These are phyloP conservation scores for Lordiphosa stackelbergi DNA, from an alignment of 1,140 invertebrate genomes.

Conservation along the genomic window DNA sequence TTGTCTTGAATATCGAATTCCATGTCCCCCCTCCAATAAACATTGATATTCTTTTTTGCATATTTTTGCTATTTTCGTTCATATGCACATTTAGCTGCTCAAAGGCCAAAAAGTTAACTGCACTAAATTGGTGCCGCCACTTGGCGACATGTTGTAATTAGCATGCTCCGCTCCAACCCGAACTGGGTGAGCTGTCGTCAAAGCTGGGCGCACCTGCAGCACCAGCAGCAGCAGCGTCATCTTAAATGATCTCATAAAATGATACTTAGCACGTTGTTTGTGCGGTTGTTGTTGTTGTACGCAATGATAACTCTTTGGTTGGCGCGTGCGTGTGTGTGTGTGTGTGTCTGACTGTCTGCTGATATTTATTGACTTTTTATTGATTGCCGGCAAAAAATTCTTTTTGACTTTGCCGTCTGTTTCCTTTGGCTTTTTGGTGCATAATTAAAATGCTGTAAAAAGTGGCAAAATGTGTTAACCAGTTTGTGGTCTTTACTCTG, in stretches of 20 bases:
- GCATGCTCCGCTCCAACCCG: constrained; percentile 29
- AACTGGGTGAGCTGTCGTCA: constrained; percentile 23
- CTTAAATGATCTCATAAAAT: constrained; percentile 60
- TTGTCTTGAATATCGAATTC: too few species aligned
- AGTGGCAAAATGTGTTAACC: constrained; percentile 49
- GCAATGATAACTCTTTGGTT: constrained; percentile 51
- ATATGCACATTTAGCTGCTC: constrained; percentile 3
- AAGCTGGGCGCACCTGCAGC: constrained; percentile 38
- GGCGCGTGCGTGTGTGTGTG: constrained; percentile 20
- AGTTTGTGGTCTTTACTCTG: constrained; percentile 26
- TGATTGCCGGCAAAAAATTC: constrained; percentile 51
- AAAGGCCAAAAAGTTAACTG: constrained; percentile 25
- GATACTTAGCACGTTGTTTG: constrained; percentile 55
- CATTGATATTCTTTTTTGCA: neutral
- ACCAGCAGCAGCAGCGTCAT: constrained; percentile 32
- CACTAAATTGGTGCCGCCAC: constrained; percentile 29
- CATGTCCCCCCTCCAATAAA: neutral
- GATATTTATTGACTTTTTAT: constrained; percentile 65
- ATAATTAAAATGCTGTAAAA: constrained; percentile 64
- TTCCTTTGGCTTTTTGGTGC: constrained; percentile 13
- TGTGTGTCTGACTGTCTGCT: constrained; percentile 23
- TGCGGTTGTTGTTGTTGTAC: constrained; percentile 15
- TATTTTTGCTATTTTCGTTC: neutral
- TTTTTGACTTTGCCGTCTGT: constrained; percentile 45
- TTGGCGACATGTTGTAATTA: constrained; percentile 65